Evolutionary conservation across 2,888 invertebrate genomes (phyloP).

Genomic region (Electrophaes corylata): DNA sequence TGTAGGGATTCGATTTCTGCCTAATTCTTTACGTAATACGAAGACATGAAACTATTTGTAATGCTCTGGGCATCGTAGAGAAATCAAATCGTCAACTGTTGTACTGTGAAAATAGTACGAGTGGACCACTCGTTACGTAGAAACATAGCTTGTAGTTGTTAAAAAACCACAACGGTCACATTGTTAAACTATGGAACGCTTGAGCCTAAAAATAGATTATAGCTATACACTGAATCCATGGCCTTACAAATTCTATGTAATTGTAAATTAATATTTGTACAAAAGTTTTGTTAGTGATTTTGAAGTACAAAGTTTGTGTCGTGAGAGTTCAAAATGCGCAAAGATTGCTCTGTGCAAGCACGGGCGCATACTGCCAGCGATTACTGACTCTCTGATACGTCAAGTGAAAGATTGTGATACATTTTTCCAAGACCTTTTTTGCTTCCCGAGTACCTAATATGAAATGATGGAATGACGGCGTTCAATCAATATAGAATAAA

Average conservation of each 20-base stretch:
- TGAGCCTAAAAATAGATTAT: constrained; percentile 7
- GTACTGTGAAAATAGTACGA: neutral
- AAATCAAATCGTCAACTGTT: neutral
- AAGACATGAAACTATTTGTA: constrained; percentile 8
- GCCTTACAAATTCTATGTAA: constrained; percentile 33
- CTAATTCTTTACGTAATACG: constrained; percentile 6
- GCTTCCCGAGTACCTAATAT: constrained; percentile 2
- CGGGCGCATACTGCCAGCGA: constrained; percentile 7
- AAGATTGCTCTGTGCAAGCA: constrained; percentile 2
- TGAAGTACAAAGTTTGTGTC: constrained; percentile 74
- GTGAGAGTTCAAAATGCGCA: constrained; percentile 46
- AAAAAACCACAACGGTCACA: neutral
- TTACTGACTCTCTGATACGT: constrained; percentile 7
- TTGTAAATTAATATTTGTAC: constrained; percentile 45
- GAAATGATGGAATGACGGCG: constrained; percentile 6
- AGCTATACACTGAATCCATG: constrained; percentile 18
- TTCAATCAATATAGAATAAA: constrained; percentile 8
- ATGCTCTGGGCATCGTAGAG: constrained; percentile 7
- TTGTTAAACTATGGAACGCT: constrained; percentile 2
- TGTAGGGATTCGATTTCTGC: constrained; percentile 10
- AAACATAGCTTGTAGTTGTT: neutral
- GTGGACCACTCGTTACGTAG: neutral
- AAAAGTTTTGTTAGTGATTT: constrained; percentile 66
- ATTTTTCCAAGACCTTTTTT: constrained; percentile 9
- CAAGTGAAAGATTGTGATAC: constrained; percentile 25